phyloP scores from a whole-genome alignment of 2,797 vertebrate genomes.

The Capromys pilorides region DNA sequence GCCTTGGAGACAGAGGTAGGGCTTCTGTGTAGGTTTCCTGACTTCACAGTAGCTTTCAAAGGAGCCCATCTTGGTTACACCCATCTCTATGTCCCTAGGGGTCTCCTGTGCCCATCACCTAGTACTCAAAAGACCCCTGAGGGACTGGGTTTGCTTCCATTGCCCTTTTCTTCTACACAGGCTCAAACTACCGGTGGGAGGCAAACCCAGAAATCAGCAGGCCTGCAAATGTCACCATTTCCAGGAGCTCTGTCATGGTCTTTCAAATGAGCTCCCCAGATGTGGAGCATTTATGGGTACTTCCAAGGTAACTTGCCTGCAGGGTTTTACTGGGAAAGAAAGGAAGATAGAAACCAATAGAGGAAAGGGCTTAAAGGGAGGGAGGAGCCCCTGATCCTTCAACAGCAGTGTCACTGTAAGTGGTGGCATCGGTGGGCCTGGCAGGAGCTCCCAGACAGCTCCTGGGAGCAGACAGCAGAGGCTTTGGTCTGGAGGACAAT shows the following conservation, averaged over 20 bases:
- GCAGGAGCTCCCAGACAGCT: background rate
- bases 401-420: background rate
- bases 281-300: background rate
- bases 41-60: background rate
- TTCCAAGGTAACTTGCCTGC: background rate
- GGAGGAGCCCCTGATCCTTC: background rate
- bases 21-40: background rate
- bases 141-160: background rate
- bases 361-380: background rate
- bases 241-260: accelerated
- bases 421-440: accelerated
- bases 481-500: background rate
- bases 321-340: background rate
- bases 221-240: background rate
- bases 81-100: background rate
- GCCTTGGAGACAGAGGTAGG: background rate
- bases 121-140: background rate
- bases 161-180: background rate
- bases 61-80: background rate
- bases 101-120: background rate
- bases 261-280: background rate
- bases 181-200: background rate
- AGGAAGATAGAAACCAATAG: background rate
- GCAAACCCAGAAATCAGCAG: background rate
- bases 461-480: background rate